These are phyloP conservation scores for Deladenus siricidicola DNA, from an alignment of 2,888 invertebrate genomes.

Conservation along the genomic window DNA sequence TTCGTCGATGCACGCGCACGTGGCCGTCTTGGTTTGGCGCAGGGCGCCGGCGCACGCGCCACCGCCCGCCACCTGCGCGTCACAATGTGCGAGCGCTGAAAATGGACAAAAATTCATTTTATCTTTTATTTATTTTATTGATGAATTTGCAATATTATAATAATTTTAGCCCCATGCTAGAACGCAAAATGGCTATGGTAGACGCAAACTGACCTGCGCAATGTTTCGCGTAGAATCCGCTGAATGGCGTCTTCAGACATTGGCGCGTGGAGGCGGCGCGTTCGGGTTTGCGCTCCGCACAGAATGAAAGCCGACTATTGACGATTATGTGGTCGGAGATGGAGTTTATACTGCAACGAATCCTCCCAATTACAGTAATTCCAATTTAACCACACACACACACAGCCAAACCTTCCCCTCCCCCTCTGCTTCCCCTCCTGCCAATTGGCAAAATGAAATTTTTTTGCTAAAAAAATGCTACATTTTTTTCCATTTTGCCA, in stretches of 20 bases:
- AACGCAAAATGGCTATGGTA: neutral
- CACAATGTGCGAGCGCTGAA: conserved; percentile 28
- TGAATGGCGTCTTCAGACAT: conserved; percentile 48
- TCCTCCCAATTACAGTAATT: neutral
- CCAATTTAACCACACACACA: too few species aligned
- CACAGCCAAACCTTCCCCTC: too few species aligned
- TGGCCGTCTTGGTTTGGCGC: conserved; percentile 36
- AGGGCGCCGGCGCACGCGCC: conserved; percentile 39
- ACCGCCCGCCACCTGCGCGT: conserved; percentile 20
- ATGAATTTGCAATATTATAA: too few species aligned
- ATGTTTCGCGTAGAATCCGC: conserved; percentile 46
- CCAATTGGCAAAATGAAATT: too few species aligned
- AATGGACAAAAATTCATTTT: neutral
- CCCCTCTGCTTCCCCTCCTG: too few species aligned
- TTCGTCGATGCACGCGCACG: conserved; percentile 52
- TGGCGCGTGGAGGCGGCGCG: conserved; percentile 41
- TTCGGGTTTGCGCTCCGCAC: conserved; percentile 50
- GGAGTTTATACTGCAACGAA: conserved; percentile 44
- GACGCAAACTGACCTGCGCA: conserved; percentile 32
- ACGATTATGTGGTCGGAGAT: conserved; percentile 52
- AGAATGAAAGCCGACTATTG: conserved; percentile 49
- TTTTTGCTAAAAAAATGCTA: too few species aligned
- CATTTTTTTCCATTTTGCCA: too few species aligned
- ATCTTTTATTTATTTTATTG: neutral
- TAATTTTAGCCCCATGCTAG: too few species aligned